phyloP scores from a whole-genome alignment of 2,888 invertebrate genomes.

The Idaea dimidiata region DNA sequence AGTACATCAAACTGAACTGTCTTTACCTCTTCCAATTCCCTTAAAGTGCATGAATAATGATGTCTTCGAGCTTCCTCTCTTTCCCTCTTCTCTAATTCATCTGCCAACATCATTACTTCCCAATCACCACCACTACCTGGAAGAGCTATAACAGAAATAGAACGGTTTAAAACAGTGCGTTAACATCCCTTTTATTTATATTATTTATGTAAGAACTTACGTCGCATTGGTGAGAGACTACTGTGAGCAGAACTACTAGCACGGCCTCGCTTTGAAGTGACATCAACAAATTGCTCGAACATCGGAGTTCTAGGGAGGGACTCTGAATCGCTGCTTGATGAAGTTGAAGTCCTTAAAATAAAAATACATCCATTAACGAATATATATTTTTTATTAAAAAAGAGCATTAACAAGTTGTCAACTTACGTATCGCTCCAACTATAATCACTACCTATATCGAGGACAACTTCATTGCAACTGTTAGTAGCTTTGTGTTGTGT shows the following conservation, averaged over 20 bases:
- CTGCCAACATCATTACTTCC: constrained; percentile 90
- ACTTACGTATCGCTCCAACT: constrained; percentile 74
- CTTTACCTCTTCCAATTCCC: constrained; percentile 70
- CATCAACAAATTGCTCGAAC: constrained; percentile 72
- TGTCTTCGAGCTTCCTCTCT: constrained; percentile 59
- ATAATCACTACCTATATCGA: constrained; percentile 73
- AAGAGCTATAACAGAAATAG: constrained; percentile 29
- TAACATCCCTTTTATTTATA: background rate
- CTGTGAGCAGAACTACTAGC: constrained; percentile 52
- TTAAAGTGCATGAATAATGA: constrained; percentile 61
- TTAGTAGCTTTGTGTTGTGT: constrained; percentile 47
- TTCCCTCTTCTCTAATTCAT: constrained; percentile 84
- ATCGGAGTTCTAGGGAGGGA: constrained; percentile 72
- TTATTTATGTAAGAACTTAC: constrained; percentile 30
- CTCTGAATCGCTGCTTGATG: constrained; percentile 72
- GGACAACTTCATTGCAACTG: constrained; percentile 64
- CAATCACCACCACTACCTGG: constrained; percentile 82
- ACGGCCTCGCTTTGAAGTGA: constrained; percentile 44
- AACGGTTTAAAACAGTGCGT: background rate
- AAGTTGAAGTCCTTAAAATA: constrained; percentile 57
- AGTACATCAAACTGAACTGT: background rate
- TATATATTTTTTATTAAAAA: background rate
- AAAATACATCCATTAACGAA: background rate
- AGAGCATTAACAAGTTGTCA: background rate
- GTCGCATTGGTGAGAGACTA: constrained; percentile 60